Conservation (phyloP, 2,797 vertebrate species). For the Anomalospiza imberbis region DNA sequence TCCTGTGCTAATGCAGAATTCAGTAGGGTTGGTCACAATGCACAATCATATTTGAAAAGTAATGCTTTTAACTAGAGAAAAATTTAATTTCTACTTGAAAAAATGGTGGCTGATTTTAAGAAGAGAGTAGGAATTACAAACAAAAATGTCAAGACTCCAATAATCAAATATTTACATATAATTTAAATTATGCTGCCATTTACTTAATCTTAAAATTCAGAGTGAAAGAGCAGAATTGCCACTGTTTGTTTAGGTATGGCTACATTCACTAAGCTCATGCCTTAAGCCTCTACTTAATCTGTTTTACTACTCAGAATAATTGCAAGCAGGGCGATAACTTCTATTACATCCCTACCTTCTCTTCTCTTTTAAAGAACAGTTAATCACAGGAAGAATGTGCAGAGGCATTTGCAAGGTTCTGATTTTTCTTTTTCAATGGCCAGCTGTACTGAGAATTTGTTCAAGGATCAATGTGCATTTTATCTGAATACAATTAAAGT, state of each 20-base stretch:
- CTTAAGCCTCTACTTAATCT: constrained; percentile 20
- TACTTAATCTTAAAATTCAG: constrained; percentile 20
- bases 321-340: background rate
- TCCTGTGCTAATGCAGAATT: background rate
- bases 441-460: background rate
- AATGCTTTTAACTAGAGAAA: constrained; percentile 33
- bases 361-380: background rate
- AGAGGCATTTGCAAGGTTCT: background rate
- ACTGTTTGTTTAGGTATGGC: constrained; percentile 36
- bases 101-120: constrained; percentile 33
- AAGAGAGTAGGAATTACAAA: constrained; percentile 16
- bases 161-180: constrained; percentile 47
- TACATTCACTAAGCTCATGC: constrained; percentile 13
- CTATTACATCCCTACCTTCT: background rate
- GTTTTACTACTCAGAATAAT: constrained; percentile 11
- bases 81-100: constrained; percentile 18
- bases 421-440: background rate
- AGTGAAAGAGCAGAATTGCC: background rate
- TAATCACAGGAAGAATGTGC: background rate
- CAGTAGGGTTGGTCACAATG: background rate
- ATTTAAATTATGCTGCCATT: background rate
- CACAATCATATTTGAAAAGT: background rate
- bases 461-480: constrained; percentile 35
- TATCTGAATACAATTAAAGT: constrained; percentile 36
- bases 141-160: background rate